phyloP scores from a whole-genome alignment of 2,113 vertebrate genomes.

The Elaphurus davidianus region DNA sequence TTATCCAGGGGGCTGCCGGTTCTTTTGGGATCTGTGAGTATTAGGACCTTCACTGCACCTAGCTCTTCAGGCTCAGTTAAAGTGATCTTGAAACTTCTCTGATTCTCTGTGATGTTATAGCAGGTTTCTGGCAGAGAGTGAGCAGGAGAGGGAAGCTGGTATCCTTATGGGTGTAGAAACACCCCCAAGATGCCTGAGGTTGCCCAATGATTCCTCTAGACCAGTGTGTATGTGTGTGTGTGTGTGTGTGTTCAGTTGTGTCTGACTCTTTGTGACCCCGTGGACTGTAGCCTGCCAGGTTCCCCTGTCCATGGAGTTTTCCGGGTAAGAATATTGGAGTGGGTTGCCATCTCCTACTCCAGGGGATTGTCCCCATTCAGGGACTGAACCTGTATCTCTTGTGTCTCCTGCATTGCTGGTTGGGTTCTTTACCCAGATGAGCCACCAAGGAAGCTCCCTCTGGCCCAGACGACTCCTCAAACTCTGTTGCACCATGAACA shows the following conservation, averaged over 20 bases:
- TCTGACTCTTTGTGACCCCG: background rate
- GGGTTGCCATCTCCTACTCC: background rate
- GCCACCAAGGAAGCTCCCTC: background rate
- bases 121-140: background rate
- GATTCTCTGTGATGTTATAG: background rate
- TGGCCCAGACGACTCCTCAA: background rate
- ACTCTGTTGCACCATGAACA: background rate
- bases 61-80: background rate
- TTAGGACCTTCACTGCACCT: background rate
- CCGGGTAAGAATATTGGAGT: background rate
- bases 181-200: background rate
- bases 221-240: background rate
- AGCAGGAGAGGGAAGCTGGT: background rate
- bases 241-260: background rate
- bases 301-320: background rate
- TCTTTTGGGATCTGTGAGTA: background rate
- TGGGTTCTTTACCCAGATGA: background rate
- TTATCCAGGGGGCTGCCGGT: background rate
- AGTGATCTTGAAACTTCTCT: slow-evolving; percentile 33
- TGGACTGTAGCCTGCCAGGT: background rate
- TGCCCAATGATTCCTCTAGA: background rate
- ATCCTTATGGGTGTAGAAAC: background rate
- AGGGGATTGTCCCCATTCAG: background rate
- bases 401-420: background rate
- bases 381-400: background rate